Evolutionary conservation across 2,888 invertebrate species (phyloP), one percentile per base, ranked within the genome.

Genomic region (Tillus elongatus): DNA sequence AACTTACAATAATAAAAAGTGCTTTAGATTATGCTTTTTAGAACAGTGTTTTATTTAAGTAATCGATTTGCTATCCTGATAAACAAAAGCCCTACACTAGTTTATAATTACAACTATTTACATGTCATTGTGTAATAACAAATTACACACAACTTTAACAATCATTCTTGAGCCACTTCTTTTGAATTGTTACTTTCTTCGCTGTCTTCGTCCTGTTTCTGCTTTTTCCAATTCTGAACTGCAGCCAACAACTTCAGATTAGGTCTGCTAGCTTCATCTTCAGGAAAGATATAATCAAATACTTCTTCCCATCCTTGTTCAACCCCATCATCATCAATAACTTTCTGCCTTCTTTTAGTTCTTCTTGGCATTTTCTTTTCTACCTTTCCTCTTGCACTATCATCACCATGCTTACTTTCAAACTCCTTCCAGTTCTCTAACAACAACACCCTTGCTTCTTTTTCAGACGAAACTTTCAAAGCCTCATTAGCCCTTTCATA

Each of bases 221-320:
- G n/a, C 58, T 86, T 84, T 51, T 89, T 90, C 97, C 97, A 98
- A 60, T 83, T 82, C 63, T 96, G 95, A 9, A 97, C 97, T 52
- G 90, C 88, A 28, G 92, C 93, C 49, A 98, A 72, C 24, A 98
- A 71, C 70, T 96, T 95, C 49, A 97, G 79, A 66, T 93, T 93
- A 1, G 97, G 95, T 60, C 84, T 78, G 16, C 88, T 85, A 61
- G 88, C 83, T 66, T 96, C 95, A 68, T 98, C 97, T 67, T 95
- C 93, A 36, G 97, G 97, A 70, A 99, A 99, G 57, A 97, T 90
- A 60, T 96, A 98, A 65, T 98, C 97, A 62, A 89, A 92, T 45
- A 96, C 87, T 70, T 99, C 97, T 67, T 97, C 96, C 97, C 97
- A 98, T 2, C 96, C 96, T 60, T 92, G 93, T 58, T 96, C 95